Percentiles rank a stretch among this genome's conserved stretches.
phyloP scores from a whole-genome alignment of 2,888 invertebrate genomes.

The Drosophila lutescens region DNA sequence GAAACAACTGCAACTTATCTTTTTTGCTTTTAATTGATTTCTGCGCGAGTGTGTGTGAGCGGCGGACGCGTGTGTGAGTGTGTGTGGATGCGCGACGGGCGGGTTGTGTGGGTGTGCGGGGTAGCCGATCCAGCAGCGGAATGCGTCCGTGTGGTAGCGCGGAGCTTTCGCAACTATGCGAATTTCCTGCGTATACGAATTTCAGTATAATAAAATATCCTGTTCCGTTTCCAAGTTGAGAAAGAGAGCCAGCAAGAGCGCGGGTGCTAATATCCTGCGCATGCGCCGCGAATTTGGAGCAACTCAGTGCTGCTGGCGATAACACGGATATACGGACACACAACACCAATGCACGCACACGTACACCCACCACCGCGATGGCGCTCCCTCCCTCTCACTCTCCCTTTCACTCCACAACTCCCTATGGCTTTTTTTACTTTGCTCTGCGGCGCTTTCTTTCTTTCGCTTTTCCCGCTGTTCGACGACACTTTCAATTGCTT shows the following conservation, averaged over 20 bases:
- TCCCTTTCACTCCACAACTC: constrained; percentile 10
- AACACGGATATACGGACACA: constrained; percentile 51
- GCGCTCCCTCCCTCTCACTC: constrained; percentile 5
- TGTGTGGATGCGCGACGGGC: constrained; percentile 11
- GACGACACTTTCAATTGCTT: constrained; percentile 7
- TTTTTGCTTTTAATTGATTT: constrained; percentile 66
- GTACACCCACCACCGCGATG: constrained; percentile 49
- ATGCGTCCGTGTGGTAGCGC: constrained; percentile 80
- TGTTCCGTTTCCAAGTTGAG: constrained; percentile 51
- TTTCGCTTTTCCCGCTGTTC: not conserved
- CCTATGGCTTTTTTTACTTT: constrained; percentile 33
- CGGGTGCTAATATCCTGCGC: constrained; percentile 50
- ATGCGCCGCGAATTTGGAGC: constrained; percentile 68
- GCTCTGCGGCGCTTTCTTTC: constrained; percentile 9
- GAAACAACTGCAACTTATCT: constrained; percentile 38
- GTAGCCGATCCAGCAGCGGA: constrained; percentile 70
- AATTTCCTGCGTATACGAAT: constrained; percentile 73
- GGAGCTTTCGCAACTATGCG: constrained; percentile 80
- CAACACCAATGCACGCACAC: constrained; percentile 18
- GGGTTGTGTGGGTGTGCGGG: constrained; percentile 17
- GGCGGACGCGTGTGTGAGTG: constrained; percentile 40
- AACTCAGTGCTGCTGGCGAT: constrained; percentile 66
- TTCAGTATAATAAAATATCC: constrained; percentile 83
- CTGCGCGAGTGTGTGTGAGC: constrained; percentile 60
- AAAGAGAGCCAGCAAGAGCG: constrained; percentile 27